Evolutionary conservation across 2,113 vertebrate genomes (phyloP).

Genomic region (Suncus etruscus): DNA sequence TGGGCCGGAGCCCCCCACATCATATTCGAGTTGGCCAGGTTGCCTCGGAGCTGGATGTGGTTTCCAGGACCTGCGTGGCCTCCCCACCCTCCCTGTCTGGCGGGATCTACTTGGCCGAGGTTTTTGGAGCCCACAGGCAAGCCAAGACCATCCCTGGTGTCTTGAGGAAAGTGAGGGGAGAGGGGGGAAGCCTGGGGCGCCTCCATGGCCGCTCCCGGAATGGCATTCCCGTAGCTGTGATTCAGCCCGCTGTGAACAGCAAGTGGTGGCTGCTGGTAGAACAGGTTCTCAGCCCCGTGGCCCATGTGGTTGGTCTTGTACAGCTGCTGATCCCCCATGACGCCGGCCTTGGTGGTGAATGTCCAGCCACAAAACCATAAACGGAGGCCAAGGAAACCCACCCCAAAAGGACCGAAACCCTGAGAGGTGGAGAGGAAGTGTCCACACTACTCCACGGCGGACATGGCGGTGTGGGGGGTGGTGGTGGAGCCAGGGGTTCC

Average conservation of each 20-base stretch:
- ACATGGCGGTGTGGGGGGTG: constrained; percentile 80
- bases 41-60: constrained; percentile 86
- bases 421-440: constrained; percentile 84
- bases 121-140: constrained; percentile 88
- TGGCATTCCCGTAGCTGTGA: constrained; percentile 88
- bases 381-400: constrained; percentile 76
- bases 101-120: constrained; percentile 86
- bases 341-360: constrained; percentile 82
- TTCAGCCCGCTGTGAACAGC: constrained; percentile 81
- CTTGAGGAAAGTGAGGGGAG: constrained; percentile 90
- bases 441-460: constrained; percentile 83
- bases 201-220: constrained; percentile 81
- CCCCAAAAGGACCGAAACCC: constrained; percentile 83
- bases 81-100: constrained; percentile 88
- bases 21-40: constrained; percentile 85
- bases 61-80: constrained; percentile 88
- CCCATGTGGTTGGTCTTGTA: constrained; percentile 90
- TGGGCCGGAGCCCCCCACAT: constrained; percentile 88
- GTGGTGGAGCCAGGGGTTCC: constrained; percentile 75
- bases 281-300: constrained; percentile 88
- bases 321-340: constrained; percentile 92
- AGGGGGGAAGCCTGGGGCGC: constrained; percentile 88
- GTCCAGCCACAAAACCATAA: constrained; percentile 88
- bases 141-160: constrained; percentile 86
- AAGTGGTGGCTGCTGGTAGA: constrained; percentile 89